These are phyloP conservation scores for Atta colombica DNA, from an alignment of 1,140 invertebrate genomes.

Conservation along the genomic window DNA sequence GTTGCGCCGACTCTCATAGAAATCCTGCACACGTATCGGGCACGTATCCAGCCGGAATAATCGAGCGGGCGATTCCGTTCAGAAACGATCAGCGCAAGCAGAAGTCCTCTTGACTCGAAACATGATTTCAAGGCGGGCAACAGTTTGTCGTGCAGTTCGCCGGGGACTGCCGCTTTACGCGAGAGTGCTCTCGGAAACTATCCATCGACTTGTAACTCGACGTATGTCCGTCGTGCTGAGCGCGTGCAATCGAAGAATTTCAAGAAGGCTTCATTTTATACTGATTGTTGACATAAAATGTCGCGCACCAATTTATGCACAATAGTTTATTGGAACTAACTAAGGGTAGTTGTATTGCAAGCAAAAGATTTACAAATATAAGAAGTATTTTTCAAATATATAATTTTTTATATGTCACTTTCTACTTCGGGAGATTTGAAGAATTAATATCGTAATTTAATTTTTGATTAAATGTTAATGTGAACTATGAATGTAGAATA, in stretches of 20 bases:
- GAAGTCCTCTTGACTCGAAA: slow-evolving; percentile 59
- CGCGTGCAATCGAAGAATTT: slow-evolving; percentile 37
- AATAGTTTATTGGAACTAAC: not conserved
- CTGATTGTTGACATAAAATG: slow-evolving; percentile 7
- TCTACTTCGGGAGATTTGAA: not conserved
- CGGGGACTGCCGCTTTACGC: slow-evolving; percentile 45
- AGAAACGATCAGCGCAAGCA: slow-evolving; percentile 64
- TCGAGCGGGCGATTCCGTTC: slow-evolving; percentile 75
- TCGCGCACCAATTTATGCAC: not conserved
- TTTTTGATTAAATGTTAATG: not conserved
- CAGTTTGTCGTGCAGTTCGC: slow-evolving; percentile 73
- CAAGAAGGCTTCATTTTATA: slow-evolving; percentile 18
- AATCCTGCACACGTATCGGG: slow-evolving; percentile 73
- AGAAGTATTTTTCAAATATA: not conserved
- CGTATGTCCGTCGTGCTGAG: slow-evolving; percentile 19
- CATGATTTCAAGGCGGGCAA: slow-evolving; percentile 74
- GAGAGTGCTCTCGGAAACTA: slow-evolving; percentile 44
- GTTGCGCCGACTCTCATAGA: slow-evolving; percentile 55
- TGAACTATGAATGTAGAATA: not conserved
- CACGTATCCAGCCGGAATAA: slow-evolving; percentile 77
- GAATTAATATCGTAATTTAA: not conserved
- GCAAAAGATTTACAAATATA: not conserved
- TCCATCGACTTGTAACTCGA: slow-evolving; percentile 43
- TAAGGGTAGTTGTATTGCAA: not conserved
- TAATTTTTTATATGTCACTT: no score